A percentile compares a stretch with the other conserved stretches of the same genome.
Evolutionary conservation across 2,888 invertebrate genomes (phyloP).

Genomic region (Alcis repandata): DNA sequence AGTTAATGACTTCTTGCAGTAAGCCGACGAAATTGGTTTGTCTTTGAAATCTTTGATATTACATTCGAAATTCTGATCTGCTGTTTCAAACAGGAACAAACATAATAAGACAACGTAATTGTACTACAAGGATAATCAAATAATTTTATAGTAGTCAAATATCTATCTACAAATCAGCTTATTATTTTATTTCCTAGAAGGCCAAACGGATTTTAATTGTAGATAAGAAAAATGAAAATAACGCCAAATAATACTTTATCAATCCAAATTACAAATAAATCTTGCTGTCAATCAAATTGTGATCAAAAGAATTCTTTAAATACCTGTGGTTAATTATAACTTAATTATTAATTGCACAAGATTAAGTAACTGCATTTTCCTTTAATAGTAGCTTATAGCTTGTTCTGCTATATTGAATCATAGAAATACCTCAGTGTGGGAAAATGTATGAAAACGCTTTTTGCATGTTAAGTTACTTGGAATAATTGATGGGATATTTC

Average conservation of each 20-base stretch:
- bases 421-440: constrained; percentile 34
- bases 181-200: constrained; percentile 9
- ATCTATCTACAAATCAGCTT: constrained; percentile 13
- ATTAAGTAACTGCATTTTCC: constrained; percentile 8
- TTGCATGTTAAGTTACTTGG: constrained; percentile 13
- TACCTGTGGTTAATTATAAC: neutral
- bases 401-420: neutral
- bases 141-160: neutral
- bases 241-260: neutral
- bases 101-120: neutral
- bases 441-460: no score
- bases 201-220: constrained; percentile 5
- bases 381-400: neutral
- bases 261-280: constrained; percentile 9
- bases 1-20: no score
- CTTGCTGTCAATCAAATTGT: constrained; percentile 14
- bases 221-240: constrained; percentile 2
- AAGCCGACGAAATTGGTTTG: no score
- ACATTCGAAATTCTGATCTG: no score
- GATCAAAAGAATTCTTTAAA: neutral
- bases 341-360: neutral
- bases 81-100: no score
- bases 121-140: neutral
- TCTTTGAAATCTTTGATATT: no score
- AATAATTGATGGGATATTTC: no score